These are phyloP conservation scores for Eupithecia vulgata DNA, from an alignment of 2,888 invertebrate genomes.

Conservation along the genomic window DNA sequence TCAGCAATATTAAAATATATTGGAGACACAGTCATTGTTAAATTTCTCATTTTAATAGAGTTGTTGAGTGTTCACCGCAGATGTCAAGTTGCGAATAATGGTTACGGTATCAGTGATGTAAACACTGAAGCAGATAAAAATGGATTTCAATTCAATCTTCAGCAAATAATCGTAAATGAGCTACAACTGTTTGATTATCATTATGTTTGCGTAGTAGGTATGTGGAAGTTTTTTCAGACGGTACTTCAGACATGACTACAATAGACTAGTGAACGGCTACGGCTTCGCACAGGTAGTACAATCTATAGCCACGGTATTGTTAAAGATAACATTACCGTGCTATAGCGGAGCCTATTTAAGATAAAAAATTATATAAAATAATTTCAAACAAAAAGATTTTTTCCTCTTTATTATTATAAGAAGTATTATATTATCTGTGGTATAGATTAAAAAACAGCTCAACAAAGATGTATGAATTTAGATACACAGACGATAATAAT, in stretches of 20 bases:
- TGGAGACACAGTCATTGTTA: slow-evolving; percentile 58
- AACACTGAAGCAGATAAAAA: slow-evolving; percentile 70
- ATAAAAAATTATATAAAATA: too few species aligned
- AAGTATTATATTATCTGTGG: too few species aligned
- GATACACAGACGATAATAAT: too few species aligned
- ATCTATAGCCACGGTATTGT: too few species aligned
- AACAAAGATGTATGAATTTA: too few species aligned
- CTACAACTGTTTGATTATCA: slow-evolving; percentile 32
- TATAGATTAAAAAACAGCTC: too few species aligned
- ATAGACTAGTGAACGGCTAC: too few species aligned
- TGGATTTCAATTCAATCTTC: slow-evolving; percentile 74
- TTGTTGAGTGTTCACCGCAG: slow-evolving; percentile 43
- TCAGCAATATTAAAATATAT: slow-evolving; percentile 80
- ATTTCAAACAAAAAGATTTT: too few species aligned
- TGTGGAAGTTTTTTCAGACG: neutral
- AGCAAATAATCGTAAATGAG: slow-evolving; percentile 60
- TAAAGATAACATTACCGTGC: too few species aligned
- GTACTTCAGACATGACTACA: neutral
- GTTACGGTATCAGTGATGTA: slow-evolving; percentile 53
- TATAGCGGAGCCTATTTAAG: too few species aligned
- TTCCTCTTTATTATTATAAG: too few species aligned
- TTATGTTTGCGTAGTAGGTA: slow-evolving; percentile 15
- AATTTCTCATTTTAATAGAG: slow-evolving; percentile 59
- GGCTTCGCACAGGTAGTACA: too few species aligned
- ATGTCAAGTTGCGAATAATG: slow-evolving; percentile 52